Conservation (phyloP, 2,797 vertebrate species). For the Buphagus erythrorhynchus region DNA sequence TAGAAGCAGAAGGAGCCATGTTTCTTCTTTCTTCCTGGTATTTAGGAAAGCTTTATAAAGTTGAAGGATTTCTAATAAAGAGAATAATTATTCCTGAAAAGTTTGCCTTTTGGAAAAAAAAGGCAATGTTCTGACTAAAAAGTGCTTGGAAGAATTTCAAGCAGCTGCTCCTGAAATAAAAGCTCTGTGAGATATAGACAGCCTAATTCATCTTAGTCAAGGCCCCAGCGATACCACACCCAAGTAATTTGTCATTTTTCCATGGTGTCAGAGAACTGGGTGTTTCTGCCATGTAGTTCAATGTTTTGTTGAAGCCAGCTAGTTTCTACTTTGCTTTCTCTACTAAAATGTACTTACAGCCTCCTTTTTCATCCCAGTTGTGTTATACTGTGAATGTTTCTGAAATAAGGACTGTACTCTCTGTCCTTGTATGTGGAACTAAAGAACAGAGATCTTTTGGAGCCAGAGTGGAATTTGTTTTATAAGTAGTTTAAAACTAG, state of each 20-base stretch:
- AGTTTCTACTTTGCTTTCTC: background rate
- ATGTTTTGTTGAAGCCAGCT: background rate
- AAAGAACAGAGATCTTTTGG: background rate
- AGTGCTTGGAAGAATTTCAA: slow-evolving; percentile 22
- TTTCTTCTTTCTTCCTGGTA: background rate
- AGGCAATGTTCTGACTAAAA: background rate
- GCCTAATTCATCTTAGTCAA: slow-evolving; percentile 36
- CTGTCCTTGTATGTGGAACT: background rate
- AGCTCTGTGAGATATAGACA: background rate
- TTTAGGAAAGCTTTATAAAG: background rate
- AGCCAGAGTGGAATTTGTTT: background rate
- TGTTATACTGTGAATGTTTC: background rate
- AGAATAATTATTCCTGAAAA: background rate
- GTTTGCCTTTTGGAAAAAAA: background rate
- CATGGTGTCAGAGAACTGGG: background rate
- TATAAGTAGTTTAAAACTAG: background rate
- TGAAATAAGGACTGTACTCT: background rate
- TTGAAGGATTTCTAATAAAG: background rate
- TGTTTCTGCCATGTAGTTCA: slow-evolving; percentile 19
- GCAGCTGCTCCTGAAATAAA: slow-evolving; percentile 7
- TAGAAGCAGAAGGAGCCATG: background rate
- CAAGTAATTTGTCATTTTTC: slow-evolving; percentile 51
- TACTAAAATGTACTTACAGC: background rate
- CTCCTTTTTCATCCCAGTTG: background rate
- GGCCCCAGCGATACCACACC: background rate